These are phyloP conservation scores for Tenualosa ilisha DNA, from an alignment of 2,797 vertebrate species.

Conservation along the genomic window DNA sequence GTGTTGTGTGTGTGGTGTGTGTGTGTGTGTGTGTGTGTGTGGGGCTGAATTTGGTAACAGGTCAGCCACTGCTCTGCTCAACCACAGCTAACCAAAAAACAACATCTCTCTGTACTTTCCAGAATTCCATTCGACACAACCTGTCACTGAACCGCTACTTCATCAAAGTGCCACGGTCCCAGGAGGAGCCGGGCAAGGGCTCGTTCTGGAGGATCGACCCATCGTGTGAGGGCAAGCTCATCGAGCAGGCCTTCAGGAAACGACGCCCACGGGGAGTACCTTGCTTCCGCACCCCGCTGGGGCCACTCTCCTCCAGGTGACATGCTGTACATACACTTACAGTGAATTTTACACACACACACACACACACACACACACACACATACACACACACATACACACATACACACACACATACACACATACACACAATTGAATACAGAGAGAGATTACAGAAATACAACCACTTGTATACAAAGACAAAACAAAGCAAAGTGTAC, in stretches of 20 bases:
- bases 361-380: neutral
- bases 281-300: constrained; percentile 96
- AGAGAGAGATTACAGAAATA: neutral
- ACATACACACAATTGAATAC: neutral
- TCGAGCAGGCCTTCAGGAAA: constrained; percentile 98
- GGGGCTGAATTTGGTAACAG: neutral
- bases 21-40: neutral
- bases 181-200: constrained; percentile 98
- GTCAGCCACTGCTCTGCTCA: neutral
- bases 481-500: neutral
- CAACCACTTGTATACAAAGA: neutral
- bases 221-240: constrained; percentile 91
- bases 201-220: constrained; percentile 99
- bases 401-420: neutral
- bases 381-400: neutral
- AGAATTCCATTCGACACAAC: constrained; percentile 99
- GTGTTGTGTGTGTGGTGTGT: neutral
- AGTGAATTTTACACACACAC: too few species aligned
- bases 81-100: neutral
- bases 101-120: constrained; percentile 55
- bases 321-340: neutral
- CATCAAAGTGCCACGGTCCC: constrained; percentile 97
- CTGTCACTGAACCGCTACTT: constrained; percentile 98
- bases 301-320: constrained; percentile 96
- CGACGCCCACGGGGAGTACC: constrained; percentile 94